Conservation (phyloP, 2,113 vertebrate genomes). For the Bufo gargarizans region DNA sequence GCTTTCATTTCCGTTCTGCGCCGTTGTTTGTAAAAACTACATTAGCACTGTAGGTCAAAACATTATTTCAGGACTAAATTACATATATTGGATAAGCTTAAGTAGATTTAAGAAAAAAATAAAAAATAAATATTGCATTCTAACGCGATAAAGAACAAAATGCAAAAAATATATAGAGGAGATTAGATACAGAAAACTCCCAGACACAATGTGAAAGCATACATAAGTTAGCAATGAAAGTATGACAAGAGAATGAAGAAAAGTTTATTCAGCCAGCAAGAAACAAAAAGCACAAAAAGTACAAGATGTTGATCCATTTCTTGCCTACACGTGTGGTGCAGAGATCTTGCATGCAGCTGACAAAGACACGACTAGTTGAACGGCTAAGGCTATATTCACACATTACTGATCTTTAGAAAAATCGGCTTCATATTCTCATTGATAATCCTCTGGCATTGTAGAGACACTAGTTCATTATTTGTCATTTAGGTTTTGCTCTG, state of each 20-base stretch:
- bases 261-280: not conserved
- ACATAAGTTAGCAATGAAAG: not conserved
- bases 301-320: not conserved
- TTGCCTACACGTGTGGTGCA: too few relatives aligned
- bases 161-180: not conserved
- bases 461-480: too few relatives aligned
- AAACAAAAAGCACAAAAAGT: not conserved
- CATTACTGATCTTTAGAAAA: too few relatives aligned
- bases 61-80: constrained; percentile 18
- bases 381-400: too few relatives aligned
- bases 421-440: too few relatives aligned
- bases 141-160: constrained; percentile 3
- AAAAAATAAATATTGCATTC: not conserved
- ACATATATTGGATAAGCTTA: constrained; percentile 30
- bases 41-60: constrained; percentile 30
- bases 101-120: constrained; percentile 19
- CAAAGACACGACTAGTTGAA: too few relatives aligned
- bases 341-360: too few relatives aligned
- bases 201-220: not conserved
- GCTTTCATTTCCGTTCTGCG: constrained; percentile 10
- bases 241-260: not conserved
- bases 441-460: too few relatives aligned
- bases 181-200: not conserved
- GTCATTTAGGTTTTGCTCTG: too few relatives aligned
- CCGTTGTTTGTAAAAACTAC: constrained; percentile 18